Percentiles rank a stretch among this genome's conserved stretches.
Evolutionary conservation across 2,113 vertebrate genomes (phyloP).

Genomic region (Pyrgilauda ruficollis): DNA sequence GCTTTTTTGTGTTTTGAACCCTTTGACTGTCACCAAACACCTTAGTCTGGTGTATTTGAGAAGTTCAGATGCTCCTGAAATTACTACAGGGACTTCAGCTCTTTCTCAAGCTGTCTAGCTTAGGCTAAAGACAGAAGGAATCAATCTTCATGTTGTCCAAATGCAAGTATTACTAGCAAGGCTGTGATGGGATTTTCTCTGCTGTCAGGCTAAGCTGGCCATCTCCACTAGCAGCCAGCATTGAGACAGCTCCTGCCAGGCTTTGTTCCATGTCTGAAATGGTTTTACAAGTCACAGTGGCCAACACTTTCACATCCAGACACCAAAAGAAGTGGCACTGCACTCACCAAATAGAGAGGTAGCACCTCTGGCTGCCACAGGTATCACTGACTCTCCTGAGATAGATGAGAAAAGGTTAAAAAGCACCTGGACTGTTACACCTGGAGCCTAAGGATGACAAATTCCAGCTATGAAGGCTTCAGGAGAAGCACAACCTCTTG

Average conservation of each 20-base stretch:
- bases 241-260: accelerated
- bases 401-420: background rate
- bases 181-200: background rate
- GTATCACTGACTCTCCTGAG: background rate
- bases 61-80: background rate
- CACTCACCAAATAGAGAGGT: background rate
- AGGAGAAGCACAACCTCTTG: background rate
- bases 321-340: background rate
- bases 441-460: background rate
- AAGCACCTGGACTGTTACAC: background rate
- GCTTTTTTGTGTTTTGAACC: background rate
- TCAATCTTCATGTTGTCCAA: background rate
- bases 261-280: background rate
- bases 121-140: background rate
- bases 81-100: background rate
- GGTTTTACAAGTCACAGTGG: background rate
- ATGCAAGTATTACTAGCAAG: background rate
- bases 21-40: background rate
- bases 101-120: background rate
- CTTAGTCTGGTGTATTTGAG: background rate
- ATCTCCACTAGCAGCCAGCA: background rate
- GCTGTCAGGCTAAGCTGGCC: background rate
- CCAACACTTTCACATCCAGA: background rate
- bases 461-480: background rate
- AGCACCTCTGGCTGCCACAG: background rate